Evolutionary conservation across 2,113 vertebrate species (phyloP), one percentile per base, ranked within the genome.

Genomic region (Labeo catla): DNA sequence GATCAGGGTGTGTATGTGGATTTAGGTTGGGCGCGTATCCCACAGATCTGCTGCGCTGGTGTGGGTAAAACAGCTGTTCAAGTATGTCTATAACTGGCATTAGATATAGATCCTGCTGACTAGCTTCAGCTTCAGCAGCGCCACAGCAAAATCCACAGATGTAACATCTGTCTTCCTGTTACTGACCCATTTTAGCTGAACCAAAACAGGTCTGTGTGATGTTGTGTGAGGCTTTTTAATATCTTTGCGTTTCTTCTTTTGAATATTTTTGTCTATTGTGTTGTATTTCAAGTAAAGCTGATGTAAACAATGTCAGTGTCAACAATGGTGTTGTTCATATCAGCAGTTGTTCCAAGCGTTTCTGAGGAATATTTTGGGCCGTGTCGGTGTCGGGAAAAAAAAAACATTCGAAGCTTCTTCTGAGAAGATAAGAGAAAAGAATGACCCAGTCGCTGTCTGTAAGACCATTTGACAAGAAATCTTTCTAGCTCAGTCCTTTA

Each of bases 1-100:
- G 77, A 80, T 80, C 79, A 65, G 79, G 78, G 78, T 81, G 78
- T 65, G 78, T 23, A 63, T 65, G 39, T 65, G 78, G n/a, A 49
- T 28, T 65, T 65, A 81, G 79, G 59, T 10, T 34, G 59, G n/a
- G 43, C 2, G 1, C 3, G 21, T 79, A 61, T 80, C 54, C 77
- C 77, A 61, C 54, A 61, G 28, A 61, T 81, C 28, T 28, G 78
- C n/a, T 81, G 52, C 39, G 76, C 28, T 57, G 52, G 28, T 78
- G 76, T 78, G 77, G 57, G 39, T 81, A 34, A 45, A 81, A 65
- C 59, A 66, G 59, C 39, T 81, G 78, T 80, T 45, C 39, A 47
- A 63, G 11, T 47, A 2, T 28, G 39, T 63, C 34, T 8, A 45
- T 43, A 45, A 45, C 77, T 52, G n/a, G 73, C 73, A 28, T 4